phyloP scores from a whole-genome alignment of 2,888 invertebrate genomes.

The Neoscelio sp. region DNA sequence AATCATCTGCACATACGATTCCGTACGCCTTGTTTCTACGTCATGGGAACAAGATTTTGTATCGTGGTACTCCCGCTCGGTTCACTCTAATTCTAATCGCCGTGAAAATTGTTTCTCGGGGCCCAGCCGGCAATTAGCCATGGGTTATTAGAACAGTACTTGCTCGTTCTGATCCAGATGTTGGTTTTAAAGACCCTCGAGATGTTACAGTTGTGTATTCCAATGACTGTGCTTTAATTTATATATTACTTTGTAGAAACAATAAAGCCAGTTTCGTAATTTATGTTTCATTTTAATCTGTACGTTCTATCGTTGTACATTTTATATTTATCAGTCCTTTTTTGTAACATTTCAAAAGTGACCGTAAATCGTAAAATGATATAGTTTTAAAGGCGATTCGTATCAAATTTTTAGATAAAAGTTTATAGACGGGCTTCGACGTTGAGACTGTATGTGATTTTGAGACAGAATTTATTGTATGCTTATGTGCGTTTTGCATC shows the following conservation, averaged over 20 bases:
- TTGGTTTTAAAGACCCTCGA: constrained; percentile 48
- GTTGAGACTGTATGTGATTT: too few relatives aligned
- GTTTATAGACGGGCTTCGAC: constrained; percentile 17
- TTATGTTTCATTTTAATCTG: constrained; percentile 51
- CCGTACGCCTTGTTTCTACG: constrained; percentile 77
- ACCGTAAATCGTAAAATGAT: constrained; percentile 22
- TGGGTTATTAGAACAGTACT: constrained; percentile 75
- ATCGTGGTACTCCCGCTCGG: constrained; percentile 43
- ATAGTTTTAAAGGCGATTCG: constrained; percentile 35
- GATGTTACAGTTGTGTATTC: constrained; percentile 35
- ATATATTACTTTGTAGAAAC: constrained; percentile 59
- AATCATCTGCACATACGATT: constrained; percentile 79
- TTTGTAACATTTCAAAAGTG: constrained; percentile 42
- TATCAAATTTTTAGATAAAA: constrained; percentile 39
- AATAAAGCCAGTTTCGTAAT: constrained; percentile 46
- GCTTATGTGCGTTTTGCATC: too few relatives aligned
- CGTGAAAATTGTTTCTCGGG: constrained; percentile 80
- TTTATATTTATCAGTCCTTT: constrained; percentile 43
- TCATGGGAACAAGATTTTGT: constrained; percentile 79
- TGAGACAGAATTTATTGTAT: too few relatives aligned
- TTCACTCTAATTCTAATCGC: constrained; percentile 80
- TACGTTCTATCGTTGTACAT: constrained; percentile 31
- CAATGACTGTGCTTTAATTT: constrained; percentile 48
- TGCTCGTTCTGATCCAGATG: constrained; percentile 62
- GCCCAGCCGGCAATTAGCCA: constrained; percentile 73